phyloP scores from a whole-genome alignment of 1,140 invertebrate species.

The Drosophila gunungcola region DNA sequence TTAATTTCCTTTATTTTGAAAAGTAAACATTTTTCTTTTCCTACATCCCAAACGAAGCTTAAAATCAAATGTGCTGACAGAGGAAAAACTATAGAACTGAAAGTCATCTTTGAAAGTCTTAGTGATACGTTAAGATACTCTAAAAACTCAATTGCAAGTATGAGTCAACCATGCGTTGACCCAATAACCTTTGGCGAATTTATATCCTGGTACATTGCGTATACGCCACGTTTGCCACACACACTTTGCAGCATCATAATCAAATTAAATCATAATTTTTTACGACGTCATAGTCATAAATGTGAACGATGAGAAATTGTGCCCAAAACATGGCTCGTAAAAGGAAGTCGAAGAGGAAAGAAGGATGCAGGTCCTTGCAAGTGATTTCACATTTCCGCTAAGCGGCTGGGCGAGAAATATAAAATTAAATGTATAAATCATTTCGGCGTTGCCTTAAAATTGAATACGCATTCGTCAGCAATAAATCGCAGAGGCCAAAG shows the following conservation, averaged over 20 bases:
- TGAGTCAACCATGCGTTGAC: conserved; percentile 28
- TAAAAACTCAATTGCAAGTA: conserved; percentile 29
- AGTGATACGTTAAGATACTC: conserved; percentile 15
- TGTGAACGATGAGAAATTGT: conserved; percentile 74
- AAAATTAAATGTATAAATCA: conserved; percentile 83
- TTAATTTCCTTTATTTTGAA: too few species aligned
- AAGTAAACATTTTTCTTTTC: too few species aligned
- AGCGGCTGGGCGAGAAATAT: conserved; percentile 66
- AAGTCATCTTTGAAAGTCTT: conserved; percentile 40
- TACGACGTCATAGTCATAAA: conserved; percentile 82
- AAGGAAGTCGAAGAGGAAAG: background rate
- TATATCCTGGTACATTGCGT: conserved; percentile 58
- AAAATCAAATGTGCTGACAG: background rate
- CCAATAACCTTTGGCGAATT: conserved; percentile 69
- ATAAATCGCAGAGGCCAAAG: conserved; percentile 61
- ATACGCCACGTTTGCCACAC: conserved; percentile 43
- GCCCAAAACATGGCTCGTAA: conserved; percentile 57
- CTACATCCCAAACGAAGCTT: too few species aligned
- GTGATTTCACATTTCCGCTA: conserved; percentile 62
- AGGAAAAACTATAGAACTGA: conserved; percentile 7
- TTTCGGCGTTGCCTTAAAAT: conserved; percentile 73
- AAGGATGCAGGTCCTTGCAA: conserved; percentile 38
- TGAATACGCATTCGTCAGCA: conserved; percentile 82
- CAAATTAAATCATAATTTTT: conserved; percentile 84
- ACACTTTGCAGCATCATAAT: conserved; percentile 62